Percentiles rank a stretch among this genome's conserved stretches.
These are phyloP conservation scores for Synergus itoensis DNA, from an alignment of 2,888 invertebrate genomes.

Conservation along the genomic window DNA sequence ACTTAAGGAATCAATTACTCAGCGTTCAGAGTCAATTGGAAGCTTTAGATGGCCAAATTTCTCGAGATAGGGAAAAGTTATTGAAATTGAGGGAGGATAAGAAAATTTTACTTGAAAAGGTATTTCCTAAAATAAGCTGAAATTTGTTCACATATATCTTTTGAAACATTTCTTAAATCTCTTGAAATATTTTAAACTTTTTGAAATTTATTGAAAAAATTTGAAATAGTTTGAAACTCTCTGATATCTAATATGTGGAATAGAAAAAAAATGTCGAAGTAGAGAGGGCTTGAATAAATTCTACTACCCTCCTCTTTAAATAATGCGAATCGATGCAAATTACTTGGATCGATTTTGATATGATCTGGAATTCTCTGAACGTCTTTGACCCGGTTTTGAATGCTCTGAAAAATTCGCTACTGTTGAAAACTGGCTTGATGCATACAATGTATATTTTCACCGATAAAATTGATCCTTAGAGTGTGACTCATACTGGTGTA, in stretches of 20 bases:
- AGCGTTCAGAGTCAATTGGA: constrained; percentile 65
- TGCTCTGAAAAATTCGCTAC: neutral
- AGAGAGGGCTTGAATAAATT: too few species aligned
- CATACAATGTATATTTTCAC: constrained; percentile 11
- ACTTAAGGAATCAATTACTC: constrained; percentile 71
- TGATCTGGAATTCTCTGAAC: neutral
- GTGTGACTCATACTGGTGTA: constrained; percentile 33
- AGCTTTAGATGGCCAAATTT: constrained; percentile 70
- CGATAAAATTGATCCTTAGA: constrained; percentile 31
- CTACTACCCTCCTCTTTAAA: neutral
- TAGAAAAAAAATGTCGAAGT: too few species aligned
- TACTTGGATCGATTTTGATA: neutral
- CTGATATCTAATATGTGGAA: too few species aligned
- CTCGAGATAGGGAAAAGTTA: constrained; percentile 73
- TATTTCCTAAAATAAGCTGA: constrained; percentile 42
- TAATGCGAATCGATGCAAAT: neutral
- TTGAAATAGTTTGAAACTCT: too few species aligned
- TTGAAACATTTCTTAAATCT: too few species aligned
- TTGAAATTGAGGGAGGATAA: constrained; percentile 73
- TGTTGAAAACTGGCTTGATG: neutral
- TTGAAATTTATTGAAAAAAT: too few species aligned
- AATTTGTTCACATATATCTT: too few species aligned
- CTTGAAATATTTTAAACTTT: too few species aligned
- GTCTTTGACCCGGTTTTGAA: constrained; percentile 6
- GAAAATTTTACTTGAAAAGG: constrained; percentile 72